phyloP scores from a whole-genome alignment of 2,113 vertebrate species.

The Sebastes schlegelii region DNA sequence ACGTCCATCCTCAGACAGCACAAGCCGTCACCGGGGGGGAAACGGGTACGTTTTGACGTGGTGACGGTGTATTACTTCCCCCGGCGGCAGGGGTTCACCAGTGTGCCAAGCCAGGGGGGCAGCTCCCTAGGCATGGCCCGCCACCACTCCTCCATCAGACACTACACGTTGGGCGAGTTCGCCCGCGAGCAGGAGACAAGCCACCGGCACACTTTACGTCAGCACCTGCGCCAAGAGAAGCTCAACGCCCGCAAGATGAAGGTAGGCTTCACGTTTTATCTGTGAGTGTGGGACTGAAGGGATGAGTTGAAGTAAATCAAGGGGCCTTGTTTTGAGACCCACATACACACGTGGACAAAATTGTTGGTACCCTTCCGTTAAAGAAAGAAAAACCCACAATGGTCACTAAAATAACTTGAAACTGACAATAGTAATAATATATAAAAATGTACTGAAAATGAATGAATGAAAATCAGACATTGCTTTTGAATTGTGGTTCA shows the following conservation, averaged over 20 bases:
- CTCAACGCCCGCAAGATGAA: slow-evolving; percentile 96
- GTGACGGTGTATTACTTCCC: slow-evolving; percentile 98
- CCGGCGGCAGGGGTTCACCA: slow-evolving; percentile 97
- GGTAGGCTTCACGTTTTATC: slow-evolving; percentile 72
- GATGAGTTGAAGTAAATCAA: neutral
- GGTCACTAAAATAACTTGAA: too few relatives aligned
- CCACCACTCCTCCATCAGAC: slow-evolving; percentile 91
- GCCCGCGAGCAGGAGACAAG: slow-evolving; percentile 94
- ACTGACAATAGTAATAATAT: too few relatives aligned
- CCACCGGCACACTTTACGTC: slow-evolving; percentile 90
- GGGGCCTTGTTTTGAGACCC: neutral
- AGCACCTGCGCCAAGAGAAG: slow-evolving; percentile 95
- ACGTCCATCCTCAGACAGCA: slow-evolving; percentile 95
- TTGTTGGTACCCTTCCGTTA: too few relatives aligned
- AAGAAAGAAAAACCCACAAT: too few relatives aligned
- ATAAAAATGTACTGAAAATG: too few relatives aligned
- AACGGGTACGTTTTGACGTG: slow-evolving; percentile 94
- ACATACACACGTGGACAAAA: too few relatives aligned
- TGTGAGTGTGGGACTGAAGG: neutral
- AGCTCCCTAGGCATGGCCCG: slow-evolving; percentile 98
- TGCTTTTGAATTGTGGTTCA: too few relatives aligned
- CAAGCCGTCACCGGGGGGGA: slow-evolving; percentile 86
- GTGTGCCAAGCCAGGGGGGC: slow-evolving; percentile 97
- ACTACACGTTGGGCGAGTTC: slow-evolving; percentile 97
- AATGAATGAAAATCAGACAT: too few relatives aligned